Evolutionary conservation across 2,888 invertebrate species (phyloP).

Genomic region (Dicycla oo): DNA sequence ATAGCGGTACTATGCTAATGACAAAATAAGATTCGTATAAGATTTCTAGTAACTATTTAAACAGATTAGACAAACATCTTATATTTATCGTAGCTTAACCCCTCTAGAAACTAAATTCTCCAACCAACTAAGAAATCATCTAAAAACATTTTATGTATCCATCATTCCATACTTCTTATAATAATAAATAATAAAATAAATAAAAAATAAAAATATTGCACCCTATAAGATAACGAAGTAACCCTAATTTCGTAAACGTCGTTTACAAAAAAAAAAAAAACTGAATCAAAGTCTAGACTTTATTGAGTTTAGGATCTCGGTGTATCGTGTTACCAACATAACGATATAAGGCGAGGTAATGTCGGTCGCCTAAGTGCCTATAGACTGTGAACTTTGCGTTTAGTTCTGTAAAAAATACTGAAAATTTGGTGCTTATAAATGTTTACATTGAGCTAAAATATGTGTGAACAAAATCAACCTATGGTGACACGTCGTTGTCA

Average conservation of each 20-base stretch:
- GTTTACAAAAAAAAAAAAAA: constrained; percentile 44
- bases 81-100: no score
- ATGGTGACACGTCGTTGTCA: not conserved
- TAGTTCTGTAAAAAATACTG: not conserved
- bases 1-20: no score
- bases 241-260: constrained; percentile 23
- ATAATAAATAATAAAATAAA: no score
- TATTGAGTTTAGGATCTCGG: constrained; percentile 53
- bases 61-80: no score
- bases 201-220: no score
- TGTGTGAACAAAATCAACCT: no score
- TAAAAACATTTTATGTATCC: not conserved
- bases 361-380: not conserved
- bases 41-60: no score
- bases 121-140: not conserved
- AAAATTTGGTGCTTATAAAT: not conserved
- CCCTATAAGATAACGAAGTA: constrained; percentile 5
- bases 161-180: no score
- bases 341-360: constrained; percentile 33
- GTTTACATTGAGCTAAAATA: not conserved
- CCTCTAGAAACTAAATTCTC: no score
- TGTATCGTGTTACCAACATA: constrained; percentile 22
- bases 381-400: not conserved
- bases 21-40: no score
- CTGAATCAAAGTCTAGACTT: constrained; percentile 52